Evolutionary conservation across 2,888 invertebrate species (phyloP).

Genomic region (Stenolophus ochropezus): DNA sequence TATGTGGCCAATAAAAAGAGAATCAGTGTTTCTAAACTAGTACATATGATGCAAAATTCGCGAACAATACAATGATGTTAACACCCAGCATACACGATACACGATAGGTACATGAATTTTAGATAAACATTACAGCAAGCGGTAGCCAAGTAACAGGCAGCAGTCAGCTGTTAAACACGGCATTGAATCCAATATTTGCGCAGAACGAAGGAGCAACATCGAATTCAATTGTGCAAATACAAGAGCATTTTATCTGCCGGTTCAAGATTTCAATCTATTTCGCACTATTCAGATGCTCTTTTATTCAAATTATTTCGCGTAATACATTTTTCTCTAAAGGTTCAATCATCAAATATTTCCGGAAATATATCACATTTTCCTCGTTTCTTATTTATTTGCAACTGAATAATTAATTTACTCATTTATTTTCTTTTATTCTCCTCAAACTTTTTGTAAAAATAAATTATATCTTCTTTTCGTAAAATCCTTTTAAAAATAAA

Average conservation of each 20-base stretch:
- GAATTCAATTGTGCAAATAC: slow-evolving; percentile 7
- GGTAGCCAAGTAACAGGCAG: slow-evolving; percentile 1
- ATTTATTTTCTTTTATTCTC: too few species aligned
- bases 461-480: too few species aligned
- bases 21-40: too few species aligned
- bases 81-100: not conserved
- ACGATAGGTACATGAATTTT: not conserved
- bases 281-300: slow-evolving; percentile 7
- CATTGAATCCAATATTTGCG: slow-evolving; percentile 31
- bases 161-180: slow-evolving; percentile 16
- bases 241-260: slow-evolving; percentile 19
- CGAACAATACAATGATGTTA: not conserved
- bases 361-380: too few species aligned
- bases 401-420: too few species aligned
- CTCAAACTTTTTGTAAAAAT: too few species aligned
- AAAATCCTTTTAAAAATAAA: too few species aligned
- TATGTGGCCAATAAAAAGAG: too few species aligned
- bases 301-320: slow-evolving; percentile 5
- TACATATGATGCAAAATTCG: too few species aligned
- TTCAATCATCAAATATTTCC: not conserved
- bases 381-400: too few species aligned
- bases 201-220: not conserved
- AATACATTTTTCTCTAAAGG: not conserved
- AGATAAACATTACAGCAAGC: slow-evolving; percentile 24
- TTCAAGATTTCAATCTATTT: slow-evolving; percentile 27